Conservation (phyloP, 2,888 invertebrate species). For the Erpobdella octoculata region DNA sequence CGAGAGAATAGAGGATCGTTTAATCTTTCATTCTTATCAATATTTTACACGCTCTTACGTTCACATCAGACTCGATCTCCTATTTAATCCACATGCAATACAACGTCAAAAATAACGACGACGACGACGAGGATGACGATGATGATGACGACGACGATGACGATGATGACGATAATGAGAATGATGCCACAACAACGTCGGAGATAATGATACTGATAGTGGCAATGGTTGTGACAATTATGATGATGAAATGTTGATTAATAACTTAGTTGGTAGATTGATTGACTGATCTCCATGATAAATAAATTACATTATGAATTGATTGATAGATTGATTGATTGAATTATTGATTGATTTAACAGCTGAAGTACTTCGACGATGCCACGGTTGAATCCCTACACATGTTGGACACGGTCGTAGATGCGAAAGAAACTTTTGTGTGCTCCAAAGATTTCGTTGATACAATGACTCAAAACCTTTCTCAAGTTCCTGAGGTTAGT, state of each 20-base stretch:
- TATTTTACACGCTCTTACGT: too few species aligned
- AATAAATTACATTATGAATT: too few species aligned
- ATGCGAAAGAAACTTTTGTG: conserved; percentile 73
- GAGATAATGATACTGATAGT: neutral
- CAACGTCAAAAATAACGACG: neutral
- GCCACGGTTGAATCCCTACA: conserved; percentile 83
- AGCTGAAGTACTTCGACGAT: conserved; percentile 61
- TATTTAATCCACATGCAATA: neutral
- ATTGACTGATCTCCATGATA: too few species aligned
- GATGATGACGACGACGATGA: conserved; percentile 16
- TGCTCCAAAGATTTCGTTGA: conserved; percentile 14
- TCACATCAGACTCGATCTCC: too few species aligned
- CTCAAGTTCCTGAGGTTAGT: conserved; percentile 13
- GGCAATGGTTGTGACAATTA: neutral
- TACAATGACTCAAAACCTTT: conserved; percentile 3
- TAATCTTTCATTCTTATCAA: too few species aligned
- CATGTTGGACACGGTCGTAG: conserved; percentile 75
- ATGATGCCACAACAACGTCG: neutral
- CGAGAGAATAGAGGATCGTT: too few species aligned
- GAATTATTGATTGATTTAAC: too few species aligned
- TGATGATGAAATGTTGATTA: too few species aligned
- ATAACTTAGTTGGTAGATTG: too few species aligned
- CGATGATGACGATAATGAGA: neutral
- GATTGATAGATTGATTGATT: too few species aligned
- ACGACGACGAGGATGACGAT: neutral